A percentile compares a stretch with the other conserved stretches of the same genome.
Conservation (phyloP, 2,113 vertebrate genomes). For the Rhabdomys dilectus region DNA sequence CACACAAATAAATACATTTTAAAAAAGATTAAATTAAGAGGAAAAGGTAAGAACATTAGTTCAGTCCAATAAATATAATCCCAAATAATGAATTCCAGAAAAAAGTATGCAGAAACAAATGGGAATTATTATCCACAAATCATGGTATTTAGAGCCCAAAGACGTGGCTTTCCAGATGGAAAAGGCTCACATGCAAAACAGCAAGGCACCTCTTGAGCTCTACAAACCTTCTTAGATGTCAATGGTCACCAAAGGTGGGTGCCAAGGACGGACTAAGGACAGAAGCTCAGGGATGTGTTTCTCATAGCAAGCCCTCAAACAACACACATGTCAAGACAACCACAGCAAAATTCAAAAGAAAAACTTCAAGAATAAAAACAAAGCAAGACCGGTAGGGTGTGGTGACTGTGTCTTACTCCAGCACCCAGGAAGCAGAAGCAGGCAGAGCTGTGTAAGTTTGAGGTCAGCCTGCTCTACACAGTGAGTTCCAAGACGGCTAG, state of each 20-base stretch:
- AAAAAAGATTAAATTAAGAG: neutral
- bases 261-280: neutral
- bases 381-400: neutral
- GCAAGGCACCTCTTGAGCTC: neutral
- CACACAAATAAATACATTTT: too few relatives aligned
- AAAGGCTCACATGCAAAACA: neutral
- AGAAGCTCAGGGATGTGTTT: neutral
- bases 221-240: neutral
- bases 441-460: neutral
- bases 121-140: neutral
- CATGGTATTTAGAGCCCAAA: neutral
- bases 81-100: neutral
- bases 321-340: neutral
- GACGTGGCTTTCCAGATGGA: neutral
- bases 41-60: neutral
- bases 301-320: neutral
- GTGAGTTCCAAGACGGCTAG: neutral
- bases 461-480: neutral
- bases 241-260: neutral
- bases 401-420: neutral
- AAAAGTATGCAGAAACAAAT: neutral
- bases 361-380: neutral
- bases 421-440: neutral
- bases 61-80: neutral
- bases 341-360: neutral